These are phyloP conservation scores for Drosophila fulvimacula DNA, from an alignment of 2,888 invertebrate genomes.

Conservation along the genomic window DNA sequence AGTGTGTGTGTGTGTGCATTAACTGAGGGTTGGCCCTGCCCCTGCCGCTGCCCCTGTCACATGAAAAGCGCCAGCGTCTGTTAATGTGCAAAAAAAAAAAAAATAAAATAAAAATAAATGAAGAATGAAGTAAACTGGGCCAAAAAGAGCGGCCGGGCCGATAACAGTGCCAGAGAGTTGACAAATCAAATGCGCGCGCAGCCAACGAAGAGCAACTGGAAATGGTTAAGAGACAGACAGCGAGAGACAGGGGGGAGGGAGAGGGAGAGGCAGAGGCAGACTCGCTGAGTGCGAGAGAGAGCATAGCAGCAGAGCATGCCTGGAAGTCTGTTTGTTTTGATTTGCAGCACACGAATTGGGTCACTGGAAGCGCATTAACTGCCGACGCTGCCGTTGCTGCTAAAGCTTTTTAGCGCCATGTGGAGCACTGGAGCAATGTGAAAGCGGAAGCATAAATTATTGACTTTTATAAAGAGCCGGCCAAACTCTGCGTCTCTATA, in stretches of 20 bases:
- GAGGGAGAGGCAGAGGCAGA: not conserved
- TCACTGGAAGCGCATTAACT: constrained; percentile 69
- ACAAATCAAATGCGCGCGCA: constrained; percentile 46
- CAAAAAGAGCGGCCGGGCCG: constrained; percentile 60
- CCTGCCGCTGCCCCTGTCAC: constrained; percentile 41
- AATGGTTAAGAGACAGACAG: not conserved
- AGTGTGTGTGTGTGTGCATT: constrained; percentile 12
- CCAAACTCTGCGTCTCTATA: constrained; percentile 43
- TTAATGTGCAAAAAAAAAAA: constrained; percentile 43
- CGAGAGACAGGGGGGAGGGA: not conserved
- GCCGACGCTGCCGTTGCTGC: constrained; percentile 17
- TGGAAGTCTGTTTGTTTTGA: constrained; percentile 69
- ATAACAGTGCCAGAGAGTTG: constrained; percentile 57
- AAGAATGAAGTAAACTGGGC: constrained; percentile 55
- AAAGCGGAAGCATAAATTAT: constrained; percentile 68
- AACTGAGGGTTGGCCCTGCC: constrained; percentile 58
- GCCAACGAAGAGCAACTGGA: not conserved
- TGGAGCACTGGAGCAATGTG: constrained; percentile 16
- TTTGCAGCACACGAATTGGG: constrained; percentile 59
- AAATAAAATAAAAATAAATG: no score
- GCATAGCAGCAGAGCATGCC: constrained; percentile 11
- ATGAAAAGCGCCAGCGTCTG: constrained; percentile 56
- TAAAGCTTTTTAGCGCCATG: constrained; percentile 19
- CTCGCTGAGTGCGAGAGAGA: not conserved
- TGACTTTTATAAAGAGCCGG: constrained; percentile 51